These are phyloP conservation scores for Falco biarmicus DNA, from an alignment of 2,797 vertebrate species.

Conservation along the genomic window DNA sequence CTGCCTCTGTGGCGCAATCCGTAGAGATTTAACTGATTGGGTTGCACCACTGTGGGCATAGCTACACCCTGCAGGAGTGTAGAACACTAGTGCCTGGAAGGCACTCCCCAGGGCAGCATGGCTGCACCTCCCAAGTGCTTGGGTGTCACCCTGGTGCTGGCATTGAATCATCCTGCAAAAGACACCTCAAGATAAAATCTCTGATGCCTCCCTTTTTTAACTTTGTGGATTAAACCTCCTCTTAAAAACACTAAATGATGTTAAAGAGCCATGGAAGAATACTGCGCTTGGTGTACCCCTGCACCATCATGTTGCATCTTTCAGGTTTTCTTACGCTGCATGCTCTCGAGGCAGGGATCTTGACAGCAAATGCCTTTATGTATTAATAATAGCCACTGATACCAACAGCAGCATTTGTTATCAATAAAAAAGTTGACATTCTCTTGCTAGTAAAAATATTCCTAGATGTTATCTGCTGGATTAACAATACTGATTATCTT, in stretches of 20 bases:
- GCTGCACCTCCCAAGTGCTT: not conserved
- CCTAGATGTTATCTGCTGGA: not conserved
- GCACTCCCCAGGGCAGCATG: rapidly evolving
- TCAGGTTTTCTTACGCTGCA: rapidly evolving
- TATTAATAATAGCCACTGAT: not conserved
- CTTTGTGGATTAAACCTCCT: not conserved
- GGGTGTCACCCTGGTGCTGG: rapidly evolving
- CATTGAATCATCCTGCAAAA: not conserved
- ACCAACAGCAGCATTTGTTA: not conserved
- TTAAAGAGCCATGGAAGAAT: not conserved
- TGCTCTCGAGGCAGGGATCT: not conserved
- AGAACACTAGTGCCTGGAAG: not conserved
- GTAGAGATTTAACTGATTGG: rapidly evolving
- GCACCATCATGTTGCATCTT: rapidly evolving
- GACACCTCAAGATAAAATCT: not conserved
- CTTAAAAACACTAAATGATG: not conserved
- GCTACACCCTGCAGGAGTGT: not conserved
- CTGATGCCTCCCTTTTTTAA: not conserved
- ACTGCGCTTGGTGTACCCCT: not conserved
- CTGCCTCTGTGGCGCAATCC: rapidly evolving
- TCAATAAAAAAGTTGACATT: not conserved
- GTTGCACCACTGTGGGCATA: not conserved
- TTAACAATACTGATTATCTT: not conserved
- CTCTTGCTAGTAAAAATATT: not conserved
- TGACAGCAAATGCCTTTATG: not conserved